Base-by-base conservation (phyloP, 2,113 vertebrate species). In the human region DNA sequence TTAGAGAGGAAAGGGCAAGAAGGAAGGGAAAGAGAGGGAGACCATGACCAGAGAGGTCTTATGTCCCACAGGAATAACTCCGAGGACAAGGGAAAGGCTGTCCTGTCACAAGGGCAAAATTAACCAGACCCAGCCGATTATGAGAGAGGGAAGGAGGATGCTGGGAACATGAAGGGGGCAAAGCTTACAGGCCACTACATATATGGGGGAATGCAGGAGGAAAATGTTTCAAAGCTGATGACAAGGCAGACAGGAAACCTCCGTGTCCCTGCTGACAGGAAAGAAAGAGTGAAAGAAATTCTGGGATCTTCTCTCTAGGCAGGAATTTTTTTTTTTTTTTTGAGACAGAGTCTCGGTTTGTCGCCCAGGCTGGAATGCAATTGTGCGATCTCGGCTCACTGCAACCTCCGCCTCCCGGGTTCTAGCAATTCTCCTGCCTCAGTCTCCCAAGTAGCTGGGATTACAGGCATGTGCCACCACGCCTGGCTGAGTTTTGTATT, bases 241-340 rank as follows among this genome's bases (percentile, higher is more conserved):
- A 97, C 89, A 94, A 93, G 96, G 97, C 97, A 97, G 93, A 94
- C 88, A 94, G 90, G 97, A 97, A 97, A 94, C 90, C 80, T 96
- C 89, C 94, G 95, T 76, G 93, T 90, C 93, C 73, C 81, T 98
- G 90, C 96, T 96, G 97, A 97, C 95, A 96, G 95, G 94, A 97
- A 98, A 96, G 84, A 95, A 97, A 97, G 64, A 95, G 94, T 80
- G 68, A 97, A 85, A 96, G 68, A 97, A 85, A 96, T 86, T 96
- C 94, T 97, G 93, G 93, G 81, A 90, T 97, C 93, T 90, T 95
- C 86, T 95, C 90, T 97, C 93, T 97, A 61, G 52, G 93, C 66
- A 97, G 94, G 95, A 96, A 92, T 97, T 97, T 52, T 16, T 52
- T 52, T 30, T 64, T 30, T 64, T 64, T 61, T 30, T 13, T 30